Evolutionary conservation across 2,888 invertebrate genomes (phyloP), one percentile per base, ranked within the genome.

Genomic region (Drosophila greeni): DNA sequence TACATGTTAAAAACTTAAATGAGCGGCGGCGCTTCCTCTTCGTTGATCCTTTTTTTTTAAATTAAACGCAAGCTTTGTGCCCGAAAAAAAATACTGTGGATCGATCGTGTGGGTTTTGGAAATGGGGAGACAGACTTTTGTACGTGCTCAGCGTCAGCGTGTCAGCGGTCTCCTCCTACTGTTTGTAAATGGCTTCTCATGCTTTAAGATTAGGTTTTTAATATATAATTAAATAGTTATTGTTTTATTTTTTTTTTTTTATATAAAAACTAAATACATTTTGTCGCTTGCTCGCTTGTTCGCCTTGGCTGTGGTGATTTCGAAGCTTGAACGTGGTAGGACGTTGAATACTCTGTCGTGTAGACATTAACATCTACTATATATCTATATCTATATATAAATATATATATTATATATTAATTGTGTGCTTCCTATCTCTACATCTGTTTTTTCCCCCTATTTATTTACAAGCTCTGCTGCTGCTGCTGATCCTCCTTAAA

Each of bases 1-100:
- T 81, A 78, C 82, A 77, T 55, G 55, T 75, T 83, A 75, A 75
- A 78, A 78, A 78, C 81, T 80, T 78, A 82, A 83, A 75, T 83
- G 78, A 83, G 78, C 81, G 81, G 78, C 77, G 45, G 18, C 31
- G 45, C 18, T 14, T 18, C 18, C 12, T 31, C 60, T 66, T 67
- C 58, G 58, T 66, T 58, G 66, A 58, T 67, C 39, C 57, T 29
- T 47, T 20, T 33, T 36, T n/a, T 12, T 48, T 65, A 58, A 70
- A 66, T 24, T 24, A 71, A 79, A 76, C 57, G 66, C 75, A 58
- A 54, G 82, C 80, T 76, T 79, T 79, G 82, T 82, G 76, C 82
- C 66, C 74, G 11, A 14, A 31, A 45, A 16, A 69, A 79, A 67
- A 69, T 69, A 72, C 71, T 72, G 71, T 52, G 59, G 49, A 51